Evolutionary conservation across 2,888 invertebrate genomes (phyloP), one percentile per base, ranked within the genome.

Genomic region (Zhengitettix transpicula): DNA sequence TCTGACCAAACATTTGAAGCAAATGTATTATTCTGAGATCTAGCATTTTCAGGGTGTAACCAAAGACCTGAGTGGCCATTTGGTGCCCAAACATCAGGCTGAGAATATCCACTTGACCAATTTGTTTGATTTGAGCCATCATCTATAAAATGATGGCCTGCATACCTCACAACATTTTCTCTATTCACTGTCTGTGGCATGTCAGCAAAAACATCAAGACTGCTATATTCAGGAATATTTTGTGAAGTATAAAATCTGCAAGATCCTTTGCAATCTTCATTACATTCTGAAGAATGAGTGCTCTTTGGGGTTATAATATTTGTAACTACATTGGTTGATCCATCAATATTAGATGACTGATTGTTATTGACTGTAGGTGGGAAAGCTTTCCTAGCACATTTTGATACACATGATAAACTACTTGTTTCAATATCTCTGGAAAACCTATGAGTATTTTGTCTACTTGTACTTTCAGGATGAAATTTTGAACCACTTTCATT

Each of bases 121-220:
- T 28, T 28, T 28, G 28, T 7, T 28, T 28, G 28, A 28, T 28
- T 28, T 28, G 28, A 28, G 28, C 28, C 7, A 7, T 28, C 28
- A 28, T 28, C 28, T 28, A 28, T 28, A 28, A 28, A n/a, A 47
- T n/a, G 12, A 55, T 60, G 60, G 17, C 60, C 58, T 16, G 55
- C 54, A 42, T 60, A 60, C 44, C 56, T 53, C 17, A 60, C 58
- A 40, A 60, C 58, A 58, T 60, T 60, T 52, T 60, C 60, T 60
- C 58, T 58, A 12, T 14, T n/a, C 2, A 47, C 12, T 14, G 12
- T n/a, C n/a, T 47, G 47, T 14, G 47, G 47, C n/a, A 47, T 47
- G 2, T 47, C 47, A 14, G 47, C 12, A 47, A 14, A 47, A 47
- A n/a, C 14, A 47, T 47, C 47, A 14, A 47, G 14, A 47, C n/a